Evolutionary conservation across 2,888 invertebrate genomes (phyloP).

Genomic region (Caenorhabditis sp.): DNA sequence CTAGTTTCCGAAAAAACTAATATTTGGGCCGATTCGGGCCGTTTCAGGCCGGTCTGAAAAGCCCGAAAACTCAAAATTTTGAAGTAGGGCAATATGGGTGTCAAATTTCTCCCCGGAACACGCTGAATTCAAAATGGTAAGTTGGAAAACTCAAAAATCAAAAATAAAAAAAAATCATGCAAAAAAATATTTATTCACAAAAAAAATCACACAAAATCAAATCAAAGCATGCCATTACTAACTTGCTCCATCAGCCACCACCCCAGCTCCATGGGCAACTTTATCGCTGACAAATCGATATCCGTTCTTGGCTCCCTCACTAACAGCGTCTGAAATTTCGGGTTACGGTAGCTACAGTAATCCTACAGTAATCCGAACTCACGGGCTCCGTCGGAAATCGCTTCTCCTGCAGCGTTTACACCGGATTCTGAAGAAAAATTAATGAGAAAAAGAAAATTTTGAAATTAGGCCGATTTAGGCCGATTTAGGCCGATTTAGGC

Average conservation of each 20-base stretch:
- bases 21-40: no score
- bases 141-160: not conserved
- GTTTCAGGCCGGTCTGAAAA: not conserved
- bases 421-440: no score
- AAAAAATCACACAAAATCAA: not conserved
- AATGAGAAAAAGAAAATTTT: no score
- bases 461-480: no score
- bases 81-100: not conserved
- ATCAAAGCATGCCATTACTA: not conserved
- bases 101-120: not conserved
- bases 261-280: constrained; percentile 49
- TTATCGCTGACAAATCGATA: constrained; percentile 37
- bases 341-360: no score
- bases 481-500: no score
- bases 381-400: constrained; percentile 17
- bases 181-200: not conserved
- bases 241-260: constrained; percentile 34
- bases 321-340: constrained; percentile 34
- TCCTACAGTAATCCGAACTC: not conserved
- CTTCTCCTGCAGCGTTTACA: constrained; percentile 19
- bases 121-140: no score
- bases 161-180: not conserved
- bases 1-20: not conserved
- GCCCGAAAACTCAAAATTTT: not conserved
- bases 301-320: constrained; percentile 38